Conservation (phyloP, 1,140 invertebrate genomes). For the Gerris buenoi region DNA sequence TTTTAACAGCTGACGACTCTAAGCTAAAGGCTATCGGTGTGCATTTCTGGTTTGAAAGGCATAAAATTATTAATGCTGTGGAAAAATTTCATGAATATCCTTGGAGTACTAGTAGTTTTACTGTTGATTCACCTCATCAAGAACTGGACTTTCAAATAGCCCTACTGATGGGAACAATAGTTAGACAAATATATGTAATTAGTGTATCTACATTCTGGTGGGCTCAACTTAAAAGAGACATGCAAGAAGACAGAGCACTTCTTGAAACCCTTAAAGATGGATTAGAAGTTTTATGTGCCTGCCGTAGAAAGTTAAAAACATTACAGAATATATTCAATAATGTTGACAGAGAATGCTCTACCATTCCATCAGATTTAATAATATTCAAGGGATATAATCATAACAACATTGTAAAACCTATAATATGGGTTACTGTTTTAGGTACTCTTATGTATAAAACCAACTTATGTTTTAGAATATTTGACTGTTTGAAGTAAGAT, state of each 20-base stretch:
- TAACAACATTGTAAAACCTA: too few species aligned
- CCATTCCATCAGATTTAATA: not conserved
- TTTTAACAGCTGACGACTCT: slow-evolving; percentile 27
- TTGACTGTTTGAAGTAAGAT: too few species aligned
- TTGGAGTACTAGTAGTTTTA: slow-evolving; percentile 11
- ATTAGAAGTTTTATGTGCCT: not conserved
- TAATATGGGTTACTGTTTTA: too few species aligned
- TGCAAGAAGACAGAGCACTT: not conserved
- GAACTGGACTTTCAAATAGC: slow-evolving; percentile 6
- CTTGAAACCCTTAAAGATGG: slow-evolving; percentile 4
- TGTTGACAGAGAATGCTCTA: not conserved
- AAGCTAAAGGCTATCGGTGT: slow-evolving; percentile 14
- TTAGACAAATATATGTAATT: slow-evolving; percentile 13
- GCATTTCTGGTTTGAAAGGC: slow-evolving; percentile 9
- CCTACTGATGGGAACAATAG: slow-evolving; percentile 8
- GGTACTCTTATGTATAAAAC: too few species aligned
- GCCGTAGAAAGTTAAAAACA: not conserved
- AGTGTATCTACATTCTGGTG: slow-evolving; percentile 8
- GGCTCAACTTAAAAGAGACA: too few species aligned
- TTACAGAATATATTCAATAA: not conserved
- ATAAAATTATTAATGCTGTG: slow-evolving; percentile 11
- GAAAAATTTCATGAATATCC: slow-evolving; percentile 13
- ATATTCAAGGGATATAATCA: too few species aligned
- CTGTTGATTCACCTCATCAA: not conserved
- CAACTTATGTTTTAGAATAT: too few species aligned